Base-by-base conservation (phyloP, 2,113 vertebrate species). In the Hypomesus transpacificus region DNA sequence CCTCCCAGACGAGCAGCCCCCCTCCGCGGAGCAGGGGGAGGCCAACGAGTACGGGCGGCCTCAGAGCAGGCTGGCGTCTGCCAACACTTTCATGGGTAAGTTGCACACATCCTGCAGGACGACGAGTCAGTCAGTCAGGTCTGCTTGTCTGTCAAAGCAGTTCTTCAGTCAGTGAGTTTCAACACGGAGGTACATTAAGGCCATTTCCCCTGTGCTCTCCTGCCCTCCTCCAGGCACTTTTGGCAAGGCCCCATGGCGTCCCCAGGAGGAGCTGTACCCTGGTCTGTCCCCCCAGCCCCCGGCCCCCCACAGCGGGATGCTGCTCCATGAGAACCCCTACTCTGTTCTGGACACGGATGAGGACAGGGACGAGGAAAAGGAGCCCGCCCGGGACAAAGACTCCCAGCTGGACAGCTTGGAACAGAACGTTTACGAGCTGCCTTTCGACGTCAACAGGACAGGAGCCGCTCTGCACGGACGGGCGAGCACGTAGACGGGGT, bases 221-320 rank as follows among this genome's bases (percentile, higher is more conserved):
- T 61, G 75, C 54, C 85, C 13, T 85, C 17, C 84, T 84, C 28
- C 82, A 98, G 96, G 96, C 67, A 98, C 97, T 1, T 99, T 99
- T 89, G 97, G 95, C 68, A 99, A 99, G 77, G 87, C 94, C 72
- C 87, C 94, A 54, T 95, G 94, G 95, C 94, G 88, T 79, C 88
- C 94, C 54, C 92, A 88, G 39, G 85, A 89, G 74, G 94, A 95
- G 13, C 81, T 87, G 3, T 78, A 90, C 75, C 75, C 90, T 14
- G 87, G 85, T 65, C 87, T 85, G 69, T 66, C 34, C 83, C 82
- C 65, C 67, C 24, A 21, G 73, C 79, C 53, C 20, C 82, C 75
- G 14, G 69, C 67, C 2, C 62, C 60, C 0, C 86, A 85, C 74
- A 92, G 89, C 0, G 80, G 82, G 14, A 90, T 88, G 81, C 70